These are phyloP conservation scores for Pollenia labialis DNA, from an alignment of 2,888 invertebrate genomes.

Conservation along the genomic window DNA sequence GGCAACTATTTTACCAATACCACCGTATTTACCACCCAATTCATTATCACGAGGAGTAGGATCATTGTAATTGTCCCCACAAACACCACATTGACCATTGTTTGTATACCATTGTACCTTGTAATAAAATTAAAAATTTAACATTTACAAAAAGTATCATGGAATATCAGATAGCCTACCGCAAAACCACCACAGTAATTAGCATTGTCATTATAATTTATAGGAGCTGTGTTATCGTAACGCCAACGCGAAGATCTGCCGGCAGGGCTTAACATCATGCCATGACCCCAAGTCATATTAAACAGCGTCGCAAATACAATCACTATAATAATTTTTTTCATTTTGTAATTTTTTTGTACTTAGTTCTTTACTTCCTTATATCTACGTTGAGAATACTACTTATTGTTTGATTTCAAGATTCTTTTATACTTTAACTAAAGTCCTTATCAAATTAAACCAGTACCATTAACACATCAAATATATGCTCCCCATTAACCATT, in stretches of 20 bases:
- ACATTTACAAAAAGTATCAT: background rate
- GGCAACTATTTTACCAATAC: constrained; percentile 84
- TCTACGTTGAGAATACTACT: constrained; percentile 2
- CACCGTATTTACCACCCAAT: constrained; percentile 85
- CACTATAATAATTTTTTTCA: constrained; percentile 8
- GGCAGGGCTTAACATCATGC: constrained; percentile 85
- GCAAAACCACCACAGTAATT: constrained; percentile 85
- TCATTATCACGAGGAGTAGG: constrained; percentile 85
- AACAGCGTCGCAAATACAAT: constrained; percentile 8
- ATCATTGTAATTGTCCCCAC: constrained; percentile 85
- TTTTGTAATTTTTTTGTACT: constrained; percentile 3
- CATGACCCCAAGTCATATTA: constrained; percentile 83
- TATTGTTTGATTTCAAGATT: background rate
- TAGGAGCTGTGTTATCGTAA: constrained; percentile 83
- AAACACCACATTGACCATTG: constrained; percentile 85
- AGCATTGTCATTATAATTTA: constrained; percentile 85
- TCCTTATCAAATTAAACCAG: constrained; percentile 25
- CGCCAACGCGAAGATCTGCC: constrained; percentile 86
- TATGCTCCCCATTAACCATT: background rate
- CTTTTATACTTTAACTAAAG: constrained; percentile 38
- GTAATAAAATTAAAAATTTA: background rate
- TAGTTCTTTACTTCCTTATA: constrained; percentile 20
- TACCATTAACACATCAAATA: constrained; percentile 6
- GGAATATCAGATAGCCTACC: constrained; percentile 75
- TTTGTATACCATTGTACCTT: constrained; percentile 83